phyloP scores from a whole-genome alignment of 2,888 invertebrate genomes.

The Eumacrocentrus americanus region DNA sequence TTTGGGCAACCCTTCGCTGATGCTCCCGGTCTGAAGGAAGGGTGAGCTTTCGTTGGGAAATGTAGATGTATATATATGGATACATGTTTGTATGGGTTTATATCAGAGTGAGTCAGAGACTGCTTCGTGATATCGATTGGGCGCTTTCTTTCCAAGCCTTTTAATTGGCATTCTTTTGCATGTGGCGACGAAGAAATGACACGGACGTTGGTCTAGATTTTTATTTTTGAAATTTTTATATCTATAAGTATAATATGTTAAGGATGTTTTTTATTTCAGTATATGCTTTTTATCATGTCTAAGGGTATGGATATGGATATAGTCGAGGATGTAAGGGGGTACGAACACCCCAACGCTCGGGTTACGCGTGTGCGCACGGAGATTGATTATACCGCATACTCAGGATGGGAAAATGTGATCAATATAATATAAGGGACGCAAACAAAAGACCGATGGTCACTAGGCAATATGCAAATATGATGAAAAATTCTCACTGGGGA shows the following conservation, averaged over 20 bases:
- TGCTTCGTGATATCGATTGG: conserved; percentile 56
- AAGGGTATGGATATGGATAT: too few relatives aligned
- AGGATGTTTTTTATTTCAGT: too few relatives aligned
- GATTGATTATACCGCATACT: conserved; percentile 58
- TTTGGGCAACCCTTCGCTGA: conserved; percentile 61
- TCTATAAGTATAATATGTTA: too few relatives aligned
- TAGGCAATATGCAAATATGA: conserved; percentile 55
- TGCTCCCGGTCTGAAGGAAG: conserved; percentile 38
- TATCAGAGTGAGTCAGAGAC: conserved; percentile 36
- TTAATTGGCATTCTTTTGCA: conserved; percentile 61
- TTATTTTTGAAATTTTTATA: too few relatives aligned
- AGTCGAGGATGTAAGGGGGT: too few relatives aligned
- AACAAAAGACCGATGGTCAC: conserved; percentile 54
- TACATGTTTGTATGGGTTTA: conserved; percentile 33
- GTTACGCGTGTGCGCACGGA: conserved; percentile 52
- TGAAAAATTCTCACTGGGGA: conserved; percentile 22
- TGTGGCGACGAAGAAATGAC: conserved; percentile 45
- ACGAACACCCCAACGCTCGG: conserved; percentile 27
- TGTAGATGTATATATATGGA: conserved; percentile 42
- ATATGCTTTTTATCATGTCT: too few relatives aligned
- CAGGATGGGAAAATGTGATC: conserved; percentile 59
- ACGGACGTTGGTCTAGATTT: too few relatives aligned
- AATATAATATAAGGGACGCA: conserved; percentile 51
- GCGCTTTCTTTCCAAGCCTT: conserved; percentile 58
- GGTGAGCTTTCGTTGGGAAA: conserved; percentile 22